Percentiles rank a stretch among this genome's conserved stretches.
Conservation (phyloP, 35 echinoderm and acorn worm genomes). For the Apostichopus californicus region DNA sequence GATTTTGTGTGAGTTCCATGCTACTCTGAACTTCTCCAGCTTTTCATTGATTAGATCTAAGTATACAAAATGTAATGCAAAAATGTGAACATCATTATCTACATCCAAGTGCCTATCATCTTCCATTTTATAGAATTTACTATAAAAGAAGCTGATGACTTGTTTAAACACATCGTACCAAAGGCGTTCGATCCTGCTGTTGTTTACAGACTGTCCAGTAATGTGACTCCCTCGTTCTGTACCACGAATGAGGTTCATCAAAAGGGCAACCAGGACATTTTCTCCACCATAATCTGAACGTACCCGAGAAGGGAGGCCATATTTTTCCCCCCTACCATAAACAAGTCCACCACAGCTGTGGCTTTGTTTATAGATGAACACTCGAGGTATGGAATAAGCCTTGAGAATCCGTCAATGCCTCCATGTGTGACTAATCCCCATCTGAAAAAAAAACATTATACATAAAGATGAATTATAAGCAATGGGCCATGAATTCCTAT, state of each 20-base stretch:
- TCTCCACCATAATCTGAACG: conserved; percentile 55
- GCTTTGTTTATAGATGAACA: conserved; percentile 28
- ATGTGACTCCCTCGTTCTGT: conserved; percentile 52
- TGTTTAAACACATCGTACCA: conserved; percentile 61
- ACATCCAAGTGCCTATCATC: background rate
- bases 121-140: conserved; percentile 7
- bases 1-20: background rate
- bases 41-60: background rate
- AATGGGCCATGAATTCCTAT: no score
- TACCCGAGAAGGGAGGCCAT: conserved; percentile 56
- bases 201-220: conserved; percentile 61
- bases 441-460: background rate
- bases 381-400: conserved; percentile 11
- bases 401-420: conserved; percentile 32
- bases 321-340: background rate
- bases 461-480: no score
- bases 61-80: conserved; percentile 6
- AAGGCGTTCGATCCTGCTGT: conserved; percentile 71
- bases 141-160: conserved; percentile 4
- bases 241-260: conserved; percentile 51
- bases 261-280: conserved; percentile 53
- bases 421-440: conserved; percentile 42
- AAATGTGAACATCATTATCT: conserved; percentile 18
- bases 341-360: background rate
- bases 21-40: background rate